Percentiles rank a stretch among this genome's conserved stretches.
Conservation (phyloP, 2,888 invertebrate genomes). For the Anaspis maculata region DNA sequence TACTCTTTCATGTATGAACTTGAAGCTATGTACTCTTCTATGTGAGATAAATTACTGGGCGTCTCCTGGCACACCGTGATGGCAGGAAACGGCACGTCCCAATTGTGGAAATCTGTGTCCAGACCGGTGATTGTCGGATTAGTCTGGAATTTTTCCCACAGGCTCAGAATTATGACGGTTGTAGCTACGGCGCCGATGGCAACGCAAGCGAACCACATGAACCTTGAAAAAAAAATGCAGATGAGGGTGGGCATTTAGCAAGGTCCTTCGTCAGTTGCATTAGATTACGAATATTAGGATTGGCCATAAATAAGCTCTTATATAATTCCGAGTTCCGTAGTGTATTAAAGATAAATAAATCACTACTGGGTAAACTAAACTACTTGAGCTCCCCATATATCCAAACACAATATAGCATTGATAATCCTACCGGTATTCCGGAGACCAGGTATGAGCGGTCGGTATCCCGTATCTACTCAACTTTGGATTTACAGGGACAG, state of each 20-base stretch:
- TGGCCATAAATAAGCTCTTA: too few species aligned
- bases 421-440: too few species aligned
- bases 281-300: not conserved
- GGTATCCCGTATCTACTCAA: too few species aligned
- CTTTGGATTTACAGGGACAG: too few species aligned
- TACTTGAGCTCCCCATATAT: too few species aligned
- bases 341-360: too few species aligned
- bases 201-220: constrained; percentile 74
- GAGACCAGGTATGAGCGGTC: too few species aligned
- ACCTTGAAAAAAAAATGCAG: constrained; percentile 46
- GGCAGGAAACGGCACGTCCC: constrained; percentile 69
- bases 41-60: constrained; percentile 24
- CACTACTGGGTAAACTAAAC: too few species aligned
- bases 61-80: constrained; percentile 55
- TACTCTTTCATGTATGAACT: too few species aligned
- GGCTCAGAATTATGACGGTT: constrained; percentile 63
- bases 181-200: constrained; percentile 60
- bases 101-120: constrained; percentile 74
- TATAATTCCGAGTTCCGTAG: too few species aligned
- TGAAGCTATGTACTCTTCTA: constrained; percentile 22
- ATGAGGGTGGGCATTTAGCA: too few species aligned
- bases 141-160: constrained; percentile 78
- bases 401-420: too few species aligned
- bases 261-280: constrained; percentile 10
- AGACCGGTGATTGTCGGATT: constrained; percentile 75